A percentile compares a stretch with the other conserved stretches of the same genome.
These are phyloP conservation scores for Montipora cactus DNA, from an alignment of 64 coral and sea anemone genomes.

Conservation along the genomic window DNA sequence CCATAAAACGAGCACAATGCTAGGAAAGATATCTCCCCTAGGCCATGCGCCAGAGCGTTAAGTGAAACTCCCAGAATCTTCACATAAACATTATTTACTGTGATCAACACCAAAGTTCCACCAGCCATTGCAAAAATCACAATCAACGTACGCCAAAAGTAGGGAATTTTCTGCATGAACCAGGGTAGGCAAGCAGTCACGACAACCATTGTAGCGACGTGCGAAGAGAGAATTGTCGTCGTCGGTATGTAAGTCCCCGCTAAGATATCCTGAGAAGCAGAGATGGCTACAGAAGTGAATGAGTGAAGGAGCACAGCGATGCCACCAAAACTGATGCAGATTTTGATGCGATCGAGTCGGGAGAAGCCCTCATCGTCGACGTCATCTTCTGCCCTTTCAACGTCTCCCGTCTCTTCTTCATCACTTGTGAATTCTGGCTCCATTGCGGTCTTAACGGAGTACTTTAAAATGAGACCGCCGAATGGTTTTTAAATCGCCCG, in stretches of 20 bases:
- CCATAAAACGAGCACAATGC: conserved; percentile 86
- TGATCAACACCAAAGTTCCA: conserved; percentile 66
- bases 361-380: conserved; percentile 43
- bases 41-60: conserved; percentile 78
- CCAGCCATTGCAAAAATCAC: conserved; percentile 71
- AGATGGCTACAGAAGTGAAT: conserved; percentile 62
- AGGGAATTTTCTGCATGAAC: conserved; percentile 86
- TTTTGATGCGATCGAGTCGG: conserved; percentile 36
- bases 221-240: conserved; percentile 60
- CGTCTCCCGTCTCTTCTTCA: neutral
- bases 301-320: conserved; percentile 74
- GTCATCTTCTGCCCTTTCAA: neutral
- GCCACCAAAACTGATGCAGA: conserved; percentile 70
- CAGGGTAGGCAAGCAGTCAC: conserved; percentile 73
- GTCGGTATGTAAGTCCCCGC: conserved; percentile 82
- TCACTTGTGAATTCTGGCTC: conserved; percentile 29
- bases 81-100: conserved; percentile 62
- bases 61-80: conserved; percentile 74
- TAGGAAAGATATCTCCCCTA: conserved; percentile 81
- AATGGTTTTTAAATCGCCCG: neutral
- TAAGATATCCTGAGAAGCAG: conserved; percentile 84
- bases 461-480: neutral
- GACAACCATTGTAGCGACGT: conserved; percentile 86
- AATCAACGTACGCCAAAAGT: conserved; percentile 72
- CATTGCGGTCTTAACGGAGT: neutral